Evolutionary conservation across 2,888 invertebrate species (phyloP), one percentile per base, ranked within the genome.

Genomic region (Pseudanteris insignis): DNA sequence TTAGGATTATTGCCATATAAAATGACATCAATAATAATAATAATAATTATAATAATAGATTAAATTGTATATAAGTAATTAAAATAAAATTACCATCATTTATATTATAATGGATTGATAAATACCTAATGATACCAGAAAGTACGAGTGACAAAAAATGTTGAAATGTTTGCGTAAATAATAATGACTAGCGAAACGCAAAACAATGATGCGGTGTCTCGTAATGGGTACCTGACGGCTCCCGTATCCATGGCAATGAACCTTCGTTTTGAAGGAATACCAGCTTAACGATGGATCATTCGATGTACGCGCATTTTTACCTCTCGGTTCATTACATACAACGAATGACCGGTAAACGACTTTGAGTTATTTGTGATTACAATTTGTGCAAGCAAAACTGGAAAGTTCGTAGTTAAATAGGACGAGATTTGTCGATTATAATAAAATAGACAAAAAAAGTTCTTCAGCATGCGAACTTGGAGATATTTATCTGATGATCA

Each of bases 171-270:
- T n/a, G n/a, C n/a, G n/a, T n/a, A n/a, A n/a, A n/a, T n/a, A n/a
- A n/a, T n/a, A n/a, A n/a, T n/a, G 54, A 46, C 46, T 55, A 46
- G 54, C 33, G 21, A 46, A 38, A 44, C 37, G 25, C 37, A 43
- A 11, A 11, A 32, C 15, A 25, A 26, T 44, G 44, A 50, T 40
- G 33, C 50, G 28, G 28, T 24, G 51, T 36, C 43, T 36, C 15
- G 41, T n/a, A n/a, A n/a, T n/a, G n/a, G n/a, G 30, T 33, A 54
- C 46, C 38, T 14, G 38, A 44, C 11, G 33, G 26, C 25, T 18
- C 15, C 32, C 26, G 41, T 14, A 34, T 10, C 24, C 9, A 51
- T 43, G 24, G 34, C 26, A 46, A 46, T 32, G 34, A 34, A 18
- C 15, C 0, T 28, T 3, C 10, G 15, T 34, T 37, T 29, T 47